A percentile compares a stretch with the other conserved stretches of the same genome.
These are phyloP conservation scores for Dicyrtomina minuta DNA, from an alignment of 2,888 invertebrate genomes.

Conservation along the genomic window DNA sequence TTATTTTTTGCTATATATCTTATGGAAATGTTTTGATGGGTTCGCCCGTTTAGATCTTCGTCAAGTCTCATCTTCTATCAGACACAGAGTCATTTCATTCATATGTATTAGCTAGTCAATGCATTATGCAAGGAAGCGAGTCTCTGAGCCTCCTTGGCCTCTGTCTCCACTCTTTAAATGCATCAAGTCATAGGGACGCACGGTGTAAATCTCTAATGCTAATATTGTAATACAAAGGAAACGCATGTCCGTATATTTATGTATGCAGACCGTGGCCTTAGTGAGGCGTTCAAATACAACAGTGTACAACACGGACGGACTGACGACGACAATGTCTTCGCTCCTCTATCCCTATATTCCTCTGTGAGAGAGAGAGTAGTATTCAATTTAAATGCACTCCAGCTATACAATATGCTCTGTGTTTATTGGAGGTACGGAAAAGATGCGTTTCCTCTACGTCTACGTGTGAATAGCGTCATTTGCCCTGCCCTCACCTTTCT, in stretches of 20 bases:
- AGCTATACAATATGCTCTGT: neutral
- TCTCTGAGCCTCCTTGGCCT: conserved; percentile 14
- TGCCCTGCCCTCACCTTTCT: neutral
- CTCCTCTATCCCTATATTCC: neutral
- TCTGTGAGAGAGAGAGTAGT: neutral
- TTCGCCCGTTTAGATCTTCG: conserved; percentile 22
- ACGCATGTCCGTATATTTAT: conserved; percentile 24
- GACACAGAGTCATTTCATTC: conserved; percentile 27
- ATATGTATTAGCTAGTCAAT: conserved; percentile 16
- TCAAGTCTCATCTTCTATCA: conserved; percentile 14
- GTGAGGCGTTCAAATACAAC: neutral
- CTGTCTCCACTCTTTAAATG: conserved; percentile 9
- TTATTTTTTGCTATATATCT: conserved; percentile 3
- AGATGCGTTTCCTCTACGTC: conserved; percentile 1
- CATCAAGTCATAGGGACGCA: conserved; percentile 2
- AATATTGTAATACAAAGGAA: conserved; percentile 25
- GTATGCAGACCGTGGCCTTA: neutral
- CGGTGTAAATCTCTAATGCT: conserved; percentile 31
- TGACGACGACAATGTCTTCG: neutral
- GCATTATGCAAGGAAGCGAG: conserved; percentile 28
- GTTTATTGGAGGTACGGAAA: neutral
- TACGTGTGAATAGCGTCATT: neutral
- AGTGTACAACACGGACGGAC: no score
- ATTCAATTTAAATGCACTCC: neutral
- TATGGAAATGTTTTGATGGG: conserved; percentile 28